Percentiles rank a stretch among this genome's conserved stretches.
phyloP scores from a whole-genome alignment of 2,888 invertebrate species.

The Scaptomyza parva region DNA sequence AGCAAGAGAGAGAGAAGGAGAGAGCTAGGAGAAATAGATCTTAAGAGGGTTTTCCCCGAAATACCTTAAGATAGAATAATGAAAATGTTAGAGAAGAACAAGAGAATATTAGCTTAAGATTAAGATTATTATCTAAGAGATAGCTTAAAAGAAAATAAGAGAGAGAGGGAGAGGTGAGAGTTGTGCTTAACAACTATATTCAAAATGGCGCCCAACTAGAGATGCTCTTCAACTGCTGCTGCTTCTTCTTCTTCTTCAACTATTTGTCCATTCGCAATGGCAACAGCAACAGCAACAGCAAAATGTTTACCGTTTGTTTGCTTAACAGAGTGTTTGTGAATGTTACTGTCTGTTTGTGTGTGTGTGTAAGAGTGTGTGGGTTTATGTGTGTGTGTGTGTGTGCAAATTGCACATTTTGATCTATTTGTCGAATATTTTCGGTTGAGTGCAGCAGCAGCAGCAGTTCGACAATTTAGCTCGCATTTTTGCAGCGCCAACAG shows the following conservation, averaged over 20 bases:
- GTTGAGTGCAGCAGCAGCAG: constrained; percentile 53
- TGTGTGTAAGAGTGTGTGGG: background rate
- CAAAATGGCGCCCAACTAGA: constrained; percentile 15
- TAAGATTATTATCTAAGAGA: too few species aligned
- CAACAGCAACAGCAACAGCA: too few species aligned
- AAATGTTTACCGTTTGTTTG: constrained; percentile 18
- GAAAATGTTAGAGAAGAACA: too few species aligned
- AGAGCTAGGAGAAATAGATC: background rate
- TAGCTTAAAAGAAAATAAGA: background rate
- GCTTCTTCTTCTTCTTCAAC: background rate
- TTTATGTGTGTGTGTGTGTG: constrained; percentile 9
- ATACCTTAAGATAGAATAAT: too few species aligned
- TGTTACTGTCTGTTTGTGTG: background rate
- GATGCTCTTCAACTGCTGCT: background rate
- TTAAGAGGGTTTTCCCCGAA: too few species aligned
- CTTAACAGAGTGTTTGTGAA: constrained; percentile 4
- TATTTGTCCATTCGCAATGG: constrained; percentile 24
- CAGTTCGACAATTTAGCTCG: constrained; percentile 57
- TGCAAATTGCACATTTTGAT: constrained; percentile 61
- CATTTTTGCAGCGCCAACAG: constrained; percentile 33
- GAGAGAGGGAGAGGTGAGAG: too few species aligned
- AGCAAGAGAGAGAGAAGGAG: background rate
- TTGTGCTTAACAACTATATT: constrained; percentile 17
- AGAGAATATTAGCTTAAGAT: too few species aligned
- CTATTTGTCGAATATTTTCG: constrained; percentile 68